Conservation (phyloP, 2,113 vertebrate genomes). For the Rhynchomys soricoides region DNA sequence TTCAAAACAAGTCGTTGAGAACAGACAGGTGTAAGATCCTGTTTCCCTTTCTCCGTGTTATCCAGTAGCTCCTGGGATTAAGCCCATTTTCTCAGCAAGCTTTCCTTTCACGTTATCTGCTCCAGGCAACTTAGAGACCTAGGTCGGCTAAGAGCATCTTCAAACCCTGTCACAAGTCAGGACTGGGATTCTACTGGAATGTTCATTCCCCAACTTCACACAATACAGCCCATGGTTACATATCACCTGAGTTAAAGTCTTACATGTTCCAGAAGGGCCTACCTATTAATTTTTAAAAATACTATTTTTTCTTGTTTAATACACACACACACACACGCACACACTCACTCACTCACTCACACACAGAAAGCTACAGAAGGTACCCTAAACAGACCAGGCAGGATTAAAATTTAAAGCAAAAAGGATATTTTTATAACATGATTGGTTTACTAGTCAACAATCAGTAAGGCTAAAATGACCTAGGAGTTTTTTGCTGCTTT, state of each 20-base stretch:
- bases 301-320: not conserved
- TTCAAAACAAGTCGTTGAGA: not conserved
- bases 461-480: not conserved
- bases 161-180: not conserved
- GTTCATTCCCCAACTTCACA: not conserved
- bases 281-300: not conserved
- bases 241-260: not conserved
- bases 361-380: not conserved
- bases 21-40: rapidly evolving
- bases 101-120: not conserved
- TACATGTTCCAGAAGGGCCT: not conserved
- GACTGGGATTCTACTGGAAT: not conserved
- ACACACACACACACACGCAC: not conserved
- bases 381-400: not conserved
- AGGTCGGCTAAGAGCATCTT: not conserved
- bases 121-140: not conserved
- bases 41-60: not conserved
- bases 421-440: not conserved
- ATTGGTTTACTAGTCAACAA: conserved; percentile 1
- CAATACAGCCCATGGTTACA: not conserved
- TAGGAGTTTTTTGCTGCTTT: conserved; percentile 34
- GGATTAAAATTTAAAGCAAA: not conserved
- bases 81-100: not conserved
- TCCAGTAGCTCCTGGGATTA: not conserved
- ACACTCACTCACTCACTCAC: not conserved